phyloP scores from a whole-genome alignment of 2,113 vertebrate species.

The Phylloscopus trochiloides region DNA sequence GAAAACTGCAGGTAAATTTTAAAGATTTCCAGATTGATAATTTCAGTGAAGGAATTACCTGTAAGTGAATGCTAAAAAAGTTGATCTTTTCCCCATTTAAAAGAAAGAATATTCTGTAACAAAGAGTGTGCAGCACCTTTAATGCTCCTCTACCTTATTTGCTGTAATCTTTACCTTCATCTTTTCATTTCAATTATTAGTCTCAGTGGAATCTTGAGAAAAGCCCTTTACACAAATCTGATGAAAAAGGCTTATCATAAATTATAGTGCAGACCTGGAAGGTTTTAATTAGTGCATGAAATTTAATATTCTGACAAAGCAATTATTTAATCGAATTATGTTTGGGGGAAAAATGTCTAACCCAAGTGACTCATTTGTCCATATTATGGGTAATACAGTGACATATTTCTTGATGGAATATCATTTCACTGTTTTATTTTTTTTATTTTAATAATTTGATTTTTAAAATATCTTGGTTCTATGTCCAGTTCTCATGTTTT shows the following conservation, averaged over 20 bases:
- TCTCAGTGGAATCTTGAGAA: background rate
- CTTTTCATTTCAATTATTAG: background rate
- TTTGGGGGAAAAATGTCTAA: background rate
- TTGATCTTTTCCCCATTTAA: background rate
- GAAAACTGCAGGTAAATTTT: background rate
- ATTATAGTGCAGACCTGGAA: background rate
- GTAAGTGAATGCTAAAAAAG: background rate
- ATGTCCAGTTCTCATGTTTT: background rate
- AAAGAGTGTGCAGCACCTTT: background rate
- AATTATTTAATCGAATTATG: background rate
- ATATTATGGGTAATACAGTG: background rate
- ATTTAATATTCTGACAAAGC: background rate
- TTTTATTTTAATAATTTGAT: background rate
- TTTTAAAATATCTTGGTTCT: background rate
- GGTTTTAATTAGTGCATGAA: background rate
- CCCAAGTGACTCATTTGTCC: background rate
- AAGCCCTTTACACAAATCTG: background rate
- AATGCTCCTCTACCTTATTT: background rate
- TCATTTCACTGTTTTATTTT: background rate
- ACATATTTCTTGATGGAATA: accelerated
- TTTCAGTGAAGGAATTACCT: background rate
- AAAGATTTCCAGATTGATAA: background rate
- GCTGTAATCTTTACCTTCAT: background rate
- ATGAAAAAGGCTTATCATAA: background rate
- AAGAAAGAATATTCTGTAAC: background rate